A percentile compares a stretch with the other conserved stretches of the same genome.
Evolutionary conservation across 2,888 invertebrate genomes (phyloP).

Genomic region (Drosophila meridiana): DNA sequence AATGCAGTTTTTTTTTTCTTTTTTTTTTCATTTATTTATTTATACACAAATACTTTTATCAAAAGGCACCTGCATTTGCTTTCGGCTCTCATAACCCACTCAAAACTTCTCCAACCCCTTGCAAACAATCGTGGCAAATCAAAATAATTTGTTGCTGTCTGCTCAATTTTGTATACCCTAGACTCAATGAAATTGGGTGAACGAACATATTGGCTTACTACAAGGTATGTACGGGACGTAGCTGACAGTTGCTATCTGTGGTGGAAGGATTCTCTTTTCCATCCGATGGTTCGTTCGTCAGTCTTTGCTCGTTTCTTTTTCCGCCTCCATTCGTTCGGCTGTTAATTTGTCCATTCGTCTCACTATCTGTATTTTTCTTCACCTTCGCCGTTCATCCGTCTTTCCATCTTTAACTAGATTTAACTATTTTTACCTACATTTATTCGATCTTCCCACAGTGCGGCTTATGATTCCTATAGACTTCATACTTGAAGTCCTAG

Average conservation of each 20-base stretch:
- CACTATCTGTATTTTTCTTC: not conserved
- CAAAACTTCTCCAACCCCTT: not conserved
- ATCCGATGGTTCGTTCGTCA: not conserved
- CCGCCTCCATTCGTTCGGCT: not conserved
- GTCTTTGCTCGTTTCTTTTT: not conserved
- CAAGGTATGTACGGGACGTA: not conserved
- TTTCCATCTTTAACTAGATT: not conserved
- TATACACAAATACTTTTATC: not conserved
- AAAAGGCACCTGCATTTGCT: constrained; percentile 15
- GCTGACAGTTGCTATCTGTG: not conserved
- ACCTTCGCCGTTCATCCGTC: too few relatives aligned
- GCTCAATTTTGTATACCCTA: constrained; percentile 19
- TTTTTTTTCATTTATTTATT: constrained; percentile 4
- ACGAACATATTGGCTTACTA: not conserved
- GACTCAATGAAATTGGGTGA: not conserved
- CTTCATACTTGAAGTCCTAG: not conserved
- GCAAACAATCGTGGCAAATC: not conserved
- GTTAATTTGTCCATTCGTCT: not conserved
- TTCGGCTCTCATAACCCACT: constrained; percentile 6
- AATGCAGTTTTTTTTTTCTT: constrained; percentile 17
- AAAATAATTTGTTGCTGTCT: constrained; percentile 42
- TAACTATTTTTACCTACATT: too few relatives aligned
- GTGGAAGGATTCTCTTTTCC: too few relatives aligned
- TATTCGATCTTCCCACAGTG: not conserved
- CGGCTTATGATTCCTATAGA: not conserved